Percentiles rank a stretch among this genome's conserved stretches.
Evolutionary conservation across 2,888 invertebrate species (phyloP).

Genomic region (Eupithecia centaureata): DNA sequence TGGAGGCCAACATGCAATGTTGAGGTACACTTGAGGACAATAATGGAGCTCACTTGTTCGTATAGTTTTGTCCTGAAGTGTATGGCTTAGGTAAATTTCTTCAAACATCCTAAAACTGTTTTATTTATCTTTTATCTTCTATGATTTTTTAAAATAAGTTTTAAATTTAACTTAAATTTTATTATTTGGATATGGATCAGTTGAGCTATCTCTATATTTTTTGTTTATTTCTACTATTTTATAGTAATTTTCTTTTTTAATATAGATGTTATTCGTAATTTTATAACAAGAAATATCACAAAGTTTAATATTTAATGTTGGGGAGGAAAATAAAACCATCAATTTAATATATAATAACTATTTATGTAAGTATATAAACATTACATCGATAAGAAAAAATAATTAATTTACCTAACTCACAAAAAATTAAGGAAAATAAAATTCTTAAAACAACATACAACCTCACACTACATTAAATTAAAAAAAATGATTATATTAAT

Average conservation of each 20-base stretch:
- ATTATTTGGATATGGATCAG: too few relatives aligned
- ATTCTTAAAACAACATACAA: conserved; percentile 72
- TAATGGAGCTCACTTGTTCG: neutral
- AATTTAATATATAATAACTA: conserved; percentile 83
- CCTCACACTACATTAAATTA: conserved; percentile 75
- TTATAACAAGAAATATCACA: too few relatives aligned
- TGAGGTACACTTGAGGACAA: conserved; percentile 1
- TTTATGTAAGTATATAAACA: conserved; percentile 84
- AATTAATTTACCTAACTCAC: conserved; percentile 80
- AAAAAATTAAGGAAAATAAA: conserved; percentile 64
- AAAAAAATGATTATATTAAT: conserved; percentile 60
- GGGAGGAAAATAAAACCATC: conserved; percentile 67
- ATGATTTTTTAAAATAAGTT: too few relatives aligned
- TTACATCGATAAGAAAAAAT: conserved; percentile 82
- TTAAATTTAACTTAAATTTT: too few relatives aligned
- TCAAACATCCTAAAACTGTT: too few relatives aligned
- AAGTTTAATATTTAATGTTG: too few relatives aligned
- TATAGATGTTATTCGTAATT: too few relatives aligned
- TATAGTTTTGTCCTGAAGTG: neutral
- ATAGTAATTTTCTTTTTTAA: too few relatives aligned
- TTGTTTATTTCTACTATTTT: too few relatives aligned
- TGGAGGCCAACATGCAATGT: conserved; percentile 47
- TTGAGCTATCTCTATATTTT: too few relatives aligned
- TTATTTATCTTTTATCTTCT: too few relatives aligned
- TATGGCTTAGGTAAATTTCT: neutral